phyloP scores from a whole-genome alignment of 2,797 vertebrate genomes.

The Knipowitschia caucasica region DNA sequence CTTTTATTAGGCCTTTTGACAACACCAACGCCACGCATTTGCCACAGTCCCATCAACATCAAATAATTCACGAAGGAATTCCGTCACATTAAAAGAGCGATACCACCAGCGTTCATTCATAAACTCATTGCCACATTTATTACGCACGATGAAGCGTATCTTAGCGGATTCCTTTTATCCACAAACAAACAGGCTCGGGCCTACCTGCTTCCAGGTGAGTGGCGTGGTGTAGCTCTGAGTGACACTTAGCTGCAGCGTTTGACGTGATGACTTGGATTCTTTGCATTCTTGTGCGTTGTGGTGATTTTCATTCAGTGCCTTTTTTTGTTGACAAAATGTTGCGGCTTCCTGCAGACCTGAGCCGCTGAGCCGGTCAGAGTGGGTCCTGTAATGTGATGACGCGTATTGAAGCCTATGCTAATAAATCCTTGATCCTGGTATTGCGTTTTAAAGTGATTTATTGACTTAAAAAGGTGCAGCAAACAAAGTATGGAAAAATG shows the following conservation, averaged over 20 bases:
- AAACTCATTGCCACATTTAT: too few species aligned
- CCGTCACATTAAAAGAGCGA: background rate
- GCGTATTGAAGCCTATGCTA: too few species aligned
- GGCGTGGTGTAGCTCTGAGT: constrained; percentile 1
- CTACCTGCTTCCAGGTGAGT: constrained; percentile 12
- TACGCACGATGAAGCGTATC: background rate
- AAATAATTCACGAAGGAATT: constrained; percentile 2
- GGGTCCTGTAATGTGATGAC: too few species aligned
- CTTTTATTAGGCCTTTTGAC: background rate
- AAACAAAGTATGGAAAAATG: too few species aligned
- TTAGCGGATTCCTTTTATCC: constrained; percentile 6
- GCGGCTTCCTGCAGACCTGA: too few species aligned
- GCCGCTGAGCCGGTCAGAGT: too few species aligned
- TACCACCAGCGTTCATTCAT: background rate
- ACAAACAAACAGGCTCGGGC: constrained; percentile 7
- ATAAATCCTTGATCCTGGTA: too few species aligned
- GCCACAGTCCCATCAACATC: constrained; percentile 3
- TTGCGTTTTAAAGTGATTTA: too few species aligned
- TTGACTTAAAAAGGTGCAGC: too few species aligned
- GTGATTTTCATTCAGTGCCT: too few species aligned
- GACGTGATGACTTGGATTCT: background rate
- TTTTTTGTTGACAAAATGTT: too few species aligned
- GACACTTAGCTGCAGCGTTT: background rate
- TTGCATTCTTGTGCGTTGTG: background rate
- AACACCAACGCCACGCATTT: background rate